phyloP scores from a whole-genome alignment of 2,113 vertebrate species.

The Okapia johnstoni region DNA sequence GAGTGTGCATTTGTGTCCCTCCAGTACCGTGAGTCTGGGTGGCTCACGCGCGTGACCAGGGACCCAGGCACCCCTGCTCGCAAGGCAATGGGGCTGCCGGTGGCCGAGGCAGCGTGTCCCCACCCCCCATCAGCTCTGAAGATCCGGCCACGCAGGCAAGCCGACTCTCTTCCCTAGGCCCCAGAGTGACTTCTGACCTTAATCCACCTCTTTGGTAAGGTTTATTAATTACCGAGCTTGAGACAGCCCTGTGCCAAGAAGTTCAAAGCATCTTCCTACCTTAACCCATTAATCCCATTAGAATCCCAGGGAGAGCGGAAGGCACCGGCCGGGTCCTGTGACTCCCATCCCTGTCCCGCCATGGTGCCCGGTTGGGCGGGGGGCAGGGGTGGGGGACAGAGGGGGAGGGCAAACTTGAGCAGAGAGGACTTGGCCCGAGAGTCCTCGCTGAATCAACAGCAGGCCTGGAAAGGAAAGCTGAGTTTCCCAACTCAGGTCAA shows the following conservation, averaged over 20 bases:
- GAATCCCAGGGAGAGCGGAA: not conserved
- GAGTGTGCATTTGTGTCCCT: not conserved
- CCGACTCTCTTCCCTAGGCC: not conserved
- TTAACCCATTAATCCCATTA: slow-evolving; percentile 36
- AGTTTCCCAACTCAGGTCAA: slow-evolving; percentile 19
- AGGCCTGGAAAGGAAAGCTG: not conserved
- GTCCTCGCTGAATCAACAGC: slow-evolving; percentile 27
- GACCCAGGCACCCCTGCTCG: not conserved
- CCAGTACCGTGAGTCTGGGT: rapidly evolving
- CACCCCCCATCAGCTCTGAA: not conserved
- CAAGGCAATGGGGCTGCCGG: rapidly evolving
- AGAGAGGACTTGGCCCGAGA: not conserved
- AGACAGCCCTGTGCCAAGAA: slow-evolving; percentile 24
- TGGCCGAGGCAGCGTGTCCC: rapidly evolving
- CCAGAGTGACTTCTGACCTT: not conserved
- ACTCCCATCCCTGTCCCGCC: not conserved
- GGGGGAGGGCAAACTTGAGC: not conserved
- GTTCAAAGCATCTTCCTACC: slow-evolving; percentile 51
- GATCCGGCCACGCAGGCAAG: not conserved
- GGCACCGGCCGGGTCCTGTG: not conserved
- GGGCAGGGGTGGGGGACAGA: not conserved
- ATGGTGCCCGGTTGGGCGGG: rapidly evolving
- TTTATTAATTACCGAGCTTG: slow-evolving; percentile 12
- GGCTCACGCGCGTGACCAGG: rapidly evolving
- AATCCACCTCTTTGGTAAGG: slow-evolving; percentile 34